phyloP scores from a whole-genome alignment of 2,797 vertebrate species.

The Rhinophrynus dorsalis region DNA sequence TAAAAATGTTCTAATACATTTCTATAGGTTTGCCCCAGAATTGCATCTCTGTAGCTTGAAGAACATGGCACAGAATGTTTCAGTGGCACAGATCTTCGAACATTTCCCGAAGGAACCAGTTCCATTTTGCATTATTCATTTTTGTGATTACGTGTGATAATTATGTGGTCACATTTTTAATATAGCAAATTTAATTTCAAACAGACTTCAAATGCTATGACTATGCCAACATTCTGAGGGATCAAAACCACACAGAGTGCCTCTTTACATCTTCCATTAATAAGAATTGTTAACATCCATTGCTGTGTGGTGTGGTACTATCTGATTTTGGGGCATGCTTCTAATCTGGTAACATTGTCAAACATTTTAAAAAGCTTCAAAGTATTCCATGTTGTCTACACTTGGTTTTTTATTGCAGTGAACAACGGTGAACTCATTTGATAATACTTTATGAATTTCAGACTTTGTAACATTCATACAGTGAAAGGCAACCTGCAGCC shows the following conservation, averaged over 20 bases:
- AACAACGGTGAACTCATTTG: neutral
- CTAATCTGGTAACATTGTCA: neutral
- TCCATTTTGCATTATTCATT: slow-evolving; percentile 33
- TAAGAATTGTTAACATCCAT: slow-evolving; percentile 6
- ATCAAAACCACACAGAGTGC: slow-evolving; percentile 10
- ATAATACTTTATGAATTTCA: too few species aligned
- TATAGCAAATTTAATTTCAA: slow-evolving; percentile 40
- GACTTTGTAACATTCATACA: too few species aligned
- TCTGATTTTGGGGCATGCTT: neutral
- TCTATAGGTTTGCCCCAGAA: too few species aligned
- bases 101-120: neutral
- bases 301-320: neutral
- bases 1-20: too few species aligned
- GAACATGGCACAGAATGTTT: neutral
- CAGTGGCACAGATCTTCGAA: neutral
- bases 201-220: slow-evolving; percentile 17
- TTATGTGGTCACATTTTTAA: slow-evolving; percentile 36
- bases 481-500: too few species aligned
- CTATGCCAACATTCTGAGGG: slow-evolving; percentile 18
- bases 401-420: too few species aligned
- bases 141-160: slow-evolving; percentile 25
- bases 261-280: slow-evolving; percentile 27
- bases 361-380: neutral
- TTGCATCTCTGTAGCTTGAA: too few species aligned
- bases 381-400: neutral